Conservation (phyloP, 2,797 vertebrate genomes). For the Carcharodon carcharias region DNA sequence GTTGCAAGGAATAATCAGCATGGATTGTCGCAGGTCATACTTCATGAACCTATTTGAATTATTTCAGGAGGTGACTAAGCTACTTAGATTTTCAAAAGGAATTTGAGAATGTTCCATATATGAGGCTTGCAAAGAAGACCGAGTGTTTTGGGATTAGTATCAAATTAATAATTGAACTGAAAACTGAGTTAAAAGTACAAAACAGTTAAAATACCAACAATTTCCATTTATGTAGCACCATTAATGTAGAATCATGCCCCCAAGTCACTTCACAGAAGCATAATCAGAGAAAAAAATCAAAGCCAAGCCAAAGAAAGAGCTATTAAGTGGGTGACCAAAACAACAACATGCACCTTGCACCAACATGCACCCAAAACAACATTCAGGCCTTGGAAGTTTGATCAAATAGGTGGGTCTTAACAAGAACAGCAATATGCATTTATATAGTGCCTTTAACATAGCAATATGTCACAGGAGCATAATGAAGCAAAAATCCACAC, state of each 20-base stretch:
- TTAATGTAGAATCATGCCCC: background rate
- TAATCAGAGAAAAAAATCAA: background rate
- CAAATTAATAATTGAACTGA: background rate
- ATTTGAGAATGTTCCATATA: background rate
- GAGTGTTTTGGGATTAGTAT: background rate
- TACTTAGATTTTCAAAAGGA: background rate
- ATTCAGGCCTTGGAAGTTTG: too few relatives aligned
- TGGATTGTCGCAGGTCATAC: background rate
- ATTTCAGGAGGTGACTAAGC: background rate
- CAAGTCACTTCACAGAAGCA: background rate
- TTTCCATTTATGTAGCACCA: background rate
- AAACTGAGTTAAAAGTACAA: background rate
- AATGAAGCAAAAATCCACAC: too few relatives aligned
- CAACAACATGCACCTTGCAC: background rate
- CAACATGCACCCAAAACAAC: too few relatives aligned
- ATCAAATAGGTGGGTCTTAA: too few relatives aligned
- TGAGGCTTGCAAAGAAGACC: background rate
- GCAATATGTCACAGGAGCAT: too few relatives aligned
- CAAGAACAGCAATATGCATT: too few relatives aligned
- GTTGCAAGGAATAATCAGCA: background rate
- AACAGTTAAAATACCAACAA: background rate
- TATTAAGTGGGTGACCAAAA: background rate
- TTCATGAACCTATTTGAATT: background rate
- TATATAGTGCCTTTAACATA: too few relatives aligned
- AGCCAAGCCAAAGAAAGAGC: background rate